These are phyloP conservation scores for Falcaria lacertinaria DNA, from an alignment of 2,888 invertebrate genomes.

Conservation along the genomic window DNA sequence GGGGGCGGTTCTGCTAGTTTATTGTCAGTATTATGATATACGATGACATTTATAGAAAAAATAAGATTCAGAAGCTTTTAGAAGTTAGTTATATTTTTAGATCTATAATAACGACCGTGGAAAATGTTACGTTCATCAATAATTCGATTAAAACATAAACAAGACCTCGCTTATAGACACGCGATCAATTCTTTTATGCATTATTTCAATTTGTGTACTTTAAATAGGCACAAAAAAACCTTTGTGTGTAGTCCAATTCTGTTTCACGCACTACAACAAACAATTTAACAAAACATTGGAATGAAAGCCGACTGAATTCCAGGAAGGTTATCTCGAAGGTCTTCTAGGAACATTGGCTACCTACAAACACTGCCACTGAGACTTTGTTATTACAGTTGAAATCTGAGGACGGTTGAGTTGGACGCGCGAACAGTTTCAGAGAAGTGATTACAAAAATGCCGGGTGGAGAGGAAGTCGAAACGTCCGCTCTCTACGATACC, in stretches of 20 bases:
- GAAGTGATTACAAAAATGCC: conserved; percentile 44
- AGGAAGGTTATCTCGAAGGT: conserved; percentile 28
- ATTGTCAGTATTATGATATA: too few relatives aligned
- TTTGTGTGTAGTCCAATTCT: background rate
- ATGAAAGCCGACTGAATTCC: conserved; percentile 24
- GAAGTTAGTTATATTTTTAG: too few relatives aligned
- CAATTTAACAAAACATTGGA: conserved; percentile 16
- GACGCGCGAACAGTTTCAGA: conserved; percentile 50
- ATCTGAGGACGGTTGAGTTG: conserved; percentile 53
- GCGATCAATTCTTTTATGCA: conserved; percentile 24
- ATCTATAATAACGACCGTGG: conserved; percentile 5
- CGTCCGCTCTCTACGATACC: conserved; percentile 43
- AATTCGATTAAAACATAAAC: conserved; percentile 43
- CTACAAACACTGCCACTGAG: conserved; percentile 35
- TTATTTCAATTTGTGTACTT: conserved; percentile 11
- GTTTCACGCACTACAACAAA: conserved; percentile 5
- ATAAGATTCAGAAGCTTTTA: too few relatives aligned
- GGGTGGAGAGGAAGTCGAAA: conserved; percentile 33
- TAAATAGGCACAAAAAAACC: conserved; percentile 24
- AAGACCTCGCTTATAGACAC: conserved; percentile 43
- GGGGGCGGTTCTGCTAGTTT: too few relatives aligned
- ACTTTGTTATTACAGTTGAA: conserved; percentile 27
- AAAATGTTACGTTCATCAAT: background rate
- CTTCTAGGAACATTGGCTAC: conserved; percentile 6
- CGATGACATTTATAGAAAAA: too few relatives aligned